Evolutionary conservation across 1,140 invertebrate species (phyloP).

Genomic region (Carcinoscorpius rotundicauda): DNA sequence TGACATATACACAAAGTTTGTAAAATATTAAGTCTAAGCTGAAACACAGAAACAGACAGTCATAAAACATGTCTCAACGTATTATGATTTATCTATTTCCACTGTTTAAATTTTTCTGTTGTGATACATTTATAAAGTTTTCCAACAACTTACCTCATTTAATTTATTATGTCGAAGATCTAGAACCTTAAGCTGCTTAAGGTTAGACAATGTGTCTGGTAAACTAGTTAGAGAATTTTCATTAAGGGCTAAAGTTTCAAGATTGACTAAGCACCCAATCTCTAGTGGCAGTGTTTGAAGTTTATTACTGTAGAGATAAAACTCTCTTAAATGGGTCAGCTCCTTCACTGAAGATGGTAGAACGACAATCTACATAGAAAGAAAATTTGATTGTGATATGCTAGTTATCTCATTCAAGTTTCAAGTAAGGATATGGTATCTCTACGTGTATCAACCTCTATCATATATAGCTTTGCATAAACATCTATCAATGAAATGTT

Average conservation of each 20-base stretch:
- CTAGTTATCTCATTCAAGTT: not conserved
- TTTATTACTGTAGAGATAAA: constrained; percentile 98
- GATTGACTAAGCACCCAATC: constrained; percentile 80
- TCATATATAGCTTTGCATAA: no score
- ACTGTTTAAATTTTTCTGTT: no score
- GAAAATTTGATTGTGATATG: not conserved
- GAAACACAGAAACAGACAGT: no score
- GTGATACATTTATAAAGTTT: no score
- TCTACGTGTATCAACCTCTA: not conserved
- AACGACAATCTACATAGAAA: constrained; percentile 68
- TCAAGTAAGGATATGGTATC: not conserved
- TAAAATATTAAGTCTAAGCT: no score
- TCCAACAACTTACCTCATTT: constrained; percentile 50
- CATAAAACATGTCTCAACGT: no score
- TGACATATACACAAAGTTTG: no score
- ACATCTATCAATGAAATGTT: no score
- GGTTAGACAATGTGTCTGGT: constrained; percentile 76
- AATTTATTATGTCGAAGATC: constrained; percentile 97
- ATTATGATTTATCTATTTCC: no score
- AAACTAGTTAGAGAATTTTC: constrained; percentile 94
- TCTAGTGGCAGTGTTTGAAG: constrained; percentile 78
- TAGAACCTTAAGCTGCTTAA: constrained; percentile 78
- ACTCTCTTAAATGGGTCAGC: constrained; percentile 80
- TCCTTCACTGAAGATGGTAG: constrained; percentile 84
- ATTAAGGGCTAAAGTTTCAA: constrained; percentile 85